Base-by-base conservation (phyloP, 2,888 invertebrate species). In the Drosophila meridionalis region DNA sequence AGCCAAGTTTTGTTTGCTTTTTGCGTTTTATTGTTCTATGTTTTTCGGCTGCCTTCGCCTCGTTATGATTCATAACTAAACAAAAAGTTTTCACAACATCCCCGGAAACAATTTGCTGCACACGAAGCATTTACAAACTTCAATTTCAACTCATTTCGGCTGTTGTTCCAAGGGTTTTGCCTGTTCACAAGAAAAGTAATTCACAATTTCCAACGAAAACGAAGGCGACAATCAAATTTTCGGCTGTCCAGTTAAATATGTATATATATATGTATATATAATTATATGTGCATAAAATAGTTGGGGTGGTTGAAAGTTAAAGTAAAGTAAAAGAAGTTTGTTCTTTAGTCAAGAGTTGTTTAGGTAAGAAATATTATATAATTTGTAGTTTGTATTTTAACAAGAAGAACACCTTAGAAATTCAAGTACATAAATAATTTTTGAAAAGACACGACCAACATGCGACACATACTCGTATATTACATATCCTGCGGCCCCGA, bases 101-200 rank as follows among this genome's bases (percentile, higher is more conserved):
- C 90, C 85, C 90, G 85, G 85, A 85, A 85, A 83, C 85, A 90
- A 85, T 90, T 85, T 88, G 75, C 78, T 81, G 85, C 89, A 85
- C 85, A 85, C 89, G 86, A 89, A 78, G 60, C 85, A 77, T 85
- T 90, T 80, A 88, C 73, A 76, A 88, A 81, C 87, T 85, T 90
- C 88, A 86, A 85, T 90, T 85, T 75, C 64, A 60, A 79, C 83
- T 85, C 78, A 80, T 77, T 47, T 55, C 50, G 38, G 1, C 55
- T 38, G 38, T 38, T 40, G 55, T 40, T 40, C 28, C 40, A 36
- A 55, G 55, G 55, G 55, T 55, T 38, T 40, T 36, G 52, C 52
- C 52, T 20, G 12, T 20, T 34, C 52, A 20, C 11, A 20, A 34
- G 52, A 52, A 52, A 36, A 34, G 3, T 36, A 34, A 36, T 34